These are phyloP conservation scores for Tetrapedia diversipes DNA, from an alignment of 2,888 invertebrate genomes.

Conservation along the genomic window DNA sequence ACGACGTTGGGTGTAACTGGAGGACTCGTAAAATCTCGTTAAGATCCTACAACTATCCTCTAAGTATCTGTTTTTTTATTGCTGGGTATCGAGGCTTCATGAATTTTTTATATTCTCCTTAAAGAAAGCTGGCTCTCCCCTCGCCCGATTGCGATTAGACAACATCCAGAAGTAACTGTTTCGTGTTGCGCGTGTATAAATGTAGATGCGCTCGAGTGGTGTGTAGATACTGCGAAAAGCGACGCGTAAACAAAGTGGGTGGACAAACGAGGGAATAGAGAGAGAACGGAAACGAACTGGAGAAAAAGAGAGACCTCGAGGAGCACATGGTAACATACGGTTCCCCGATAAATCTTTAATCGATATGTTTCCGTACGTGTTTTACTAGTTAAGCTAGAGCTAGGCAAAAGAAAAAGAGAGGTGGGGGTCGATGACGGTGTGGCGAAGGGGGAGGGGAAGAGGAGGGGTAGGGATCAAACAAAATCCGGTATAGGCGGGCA, in stretches of 20 bases:
- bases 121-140: too few species aligned
- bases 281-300: too few species aligned
- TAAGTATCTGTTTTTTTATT: conserved; percentile 9
- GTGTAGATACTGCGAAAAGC: background rate
- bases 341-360: conserved; percentile 12
- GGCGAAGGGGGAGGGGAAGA: background rate
- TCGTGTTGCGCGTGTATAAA: background rate
- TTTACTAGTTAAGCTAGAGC: conserved; percentile 7
- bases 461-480: conserved; percentile 58
- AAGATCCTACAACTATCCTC: conserved; percentile 10
- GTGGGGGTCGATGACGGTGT: background rate
- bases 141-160: conserved; percentile 4
- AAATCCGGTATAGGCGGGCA: conserved; percentile 71
- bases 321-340: background rate
- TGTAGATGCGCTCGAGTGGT: background rate
- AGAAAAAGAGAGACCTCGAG: background rate
- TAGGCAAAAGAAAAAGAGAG: background rate
- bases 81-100: background rate
- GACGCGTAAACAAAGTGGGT: background rate
- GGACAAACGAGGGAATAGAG: background rate
- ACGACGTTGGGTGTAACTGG: conserved; percentile 1
- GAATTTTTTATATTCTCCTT: conserved; percentile 4
- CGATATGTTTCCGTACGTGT: conserved; percentile 10
- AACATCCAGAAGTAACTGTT: background rate
- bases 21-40: conserved; percentile 13